Percentiles rank a stretch among this genome's conserved stretches.
phyloP scores from a whole-genome alignment of 2,888 invertebrate genomes.

The Pteria penguin region DNA sequence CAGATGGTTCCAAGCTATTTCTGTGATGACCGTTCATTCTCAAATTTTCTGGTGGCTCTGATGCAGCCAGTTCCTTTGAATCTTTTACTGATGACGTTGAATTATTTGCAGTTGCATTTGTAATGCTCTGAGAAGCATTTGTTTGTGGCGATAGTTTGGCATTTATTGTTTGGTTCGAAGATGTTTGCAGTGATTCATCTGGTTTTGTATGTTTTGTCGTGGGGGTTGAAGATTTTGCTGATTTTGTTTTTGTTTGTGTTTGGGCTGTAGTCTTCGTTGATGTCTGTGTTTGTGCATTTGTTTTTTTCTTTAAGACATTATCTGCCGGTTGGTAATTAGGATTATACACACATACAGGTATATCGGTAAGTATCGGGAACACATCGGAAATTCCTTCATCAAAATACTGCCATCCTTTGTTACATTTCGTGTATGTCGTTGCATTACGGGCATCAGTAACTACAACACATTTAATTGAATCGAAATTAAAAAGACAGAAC shows the following conservation, averaged over 20 bases:
- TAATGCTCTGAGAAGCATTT: no score
- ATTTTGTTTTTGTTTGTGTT: background rate
- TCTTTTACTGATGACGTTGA: no score
- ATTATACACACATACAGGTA: background rate
- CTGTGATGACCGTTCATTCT: no score
- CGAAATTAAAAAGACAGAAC: background rate
- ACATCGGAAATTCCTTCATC: background rate
- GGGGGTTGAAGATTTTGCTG: background rate
- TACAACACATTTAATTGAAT: background rate
- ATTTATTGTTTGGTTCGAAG: no score
- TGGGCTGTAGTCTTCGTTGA: background rate
- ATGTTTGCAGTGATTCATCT: no score
- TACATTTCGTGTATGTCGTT: background rate
- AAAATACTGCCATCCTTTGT: background rate
- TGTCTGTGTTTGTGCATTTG: background rate
- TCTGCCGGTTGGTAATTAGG: background rate
- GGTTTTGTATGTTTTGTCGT: no score
- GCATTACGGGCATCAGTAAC: background rate
- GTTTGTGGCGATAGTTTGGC: no score
- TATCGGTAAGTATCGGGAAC: background rate
- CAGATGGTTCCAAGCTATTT: background rate
- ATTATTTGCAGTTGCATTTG: no score
- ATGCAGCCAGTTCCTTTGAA: no score
- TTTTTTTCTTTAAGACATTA: no score
- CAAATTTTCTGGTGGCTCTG: no score